Evolutionary conservation across 1,140 invertebrate genomes (phyloP).

Genomic region (Leptinotarsa defecta): DNA sequence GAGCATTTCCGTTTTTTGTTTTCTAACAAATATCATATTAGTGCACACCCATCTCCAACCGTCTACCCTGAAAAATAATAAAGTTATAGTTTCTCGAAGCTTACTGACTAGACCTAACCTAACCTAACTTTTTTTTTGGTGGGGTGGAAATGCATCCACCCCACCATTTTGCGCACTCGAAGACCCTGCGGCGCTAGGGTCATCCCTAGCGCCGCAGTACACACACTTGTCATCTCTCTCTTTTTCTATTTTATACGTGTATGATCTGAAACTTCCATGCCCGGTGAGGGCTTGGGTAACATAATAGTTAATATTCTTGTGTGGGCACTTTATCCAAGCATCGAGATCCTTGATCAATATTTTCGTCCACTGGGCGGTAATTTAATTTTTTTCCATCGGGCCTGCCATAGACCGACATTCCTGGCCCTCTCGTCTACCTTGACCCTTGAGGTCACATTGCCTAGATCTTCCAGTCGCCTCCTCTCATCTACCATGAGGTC

Average conservation of each 20-base stretch:
- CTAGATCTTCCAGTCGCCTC: not conserved
- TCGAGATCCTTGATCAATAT: constrained; percentile 27
- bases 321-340: constrained; percentile 32
- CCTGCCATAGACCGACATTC: constrained; percentile 19
- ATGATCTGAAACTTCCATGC: constrained; percentile 53
- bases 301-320: constrained; percentile 40
- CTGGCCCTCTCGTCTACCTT: not conserved
- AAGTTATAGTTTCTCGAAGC: too few species aligned
- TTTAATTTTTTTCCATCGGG: constrained; percentile 4
- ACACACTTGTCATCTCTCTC: not conserved
- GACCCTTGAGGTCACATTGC: not conserved
- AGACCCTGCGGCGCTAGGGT: constrained; percentile 43
- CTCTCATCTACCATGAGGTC: not conserved
- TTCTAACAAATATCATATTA: too few species aligned
- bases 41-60: too few species aligned
- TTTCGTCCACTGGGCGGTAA: constrained; percentile 27
- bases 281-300: constrained; percentile 47
- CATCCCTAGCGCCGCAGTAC: too few species aligned
- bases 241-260: constrained; percentile 43
- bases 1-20: too few species aligned
- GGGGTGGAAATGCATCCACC: too few species aligned
- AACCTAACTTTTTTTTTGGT: too few species aligned
- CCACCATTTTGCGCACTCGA: constrained; percentile 42
- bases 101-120: too few species aligned
- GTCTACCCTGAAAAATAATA: too few species aligned